Base-by-base conservation (phyloP, 1,140 invertebrate genomes). In the Dendroctonus valens region DNA sequence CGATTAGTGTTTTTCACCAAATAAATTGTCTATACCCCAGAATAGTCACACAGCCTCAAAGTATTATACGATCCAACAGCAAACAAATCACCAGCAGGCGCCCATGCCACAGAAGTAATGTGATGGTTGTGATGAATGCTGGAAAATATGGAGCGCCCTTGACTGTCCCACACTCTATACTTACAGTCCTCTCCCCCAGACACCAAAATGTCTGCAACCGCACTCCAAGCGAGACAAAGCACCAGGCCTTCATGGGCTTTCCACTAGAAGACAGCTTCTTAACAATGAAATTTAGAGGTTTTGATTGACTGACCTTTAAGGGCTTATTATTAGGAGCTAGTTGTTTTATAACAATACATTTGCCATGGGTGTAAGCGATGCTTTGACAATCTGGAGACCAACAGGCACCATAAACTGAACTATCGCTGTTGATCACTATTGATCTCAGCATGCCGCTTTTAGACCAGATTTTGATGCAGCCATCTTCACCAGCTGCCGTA, bases 401-500 rank as follows among this genome's bases (percentile, higher is more conserved):
- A 59, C 87, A 85, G 7, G 92, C 87, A 44, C 87, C 87, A 74
- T 97, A 93, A 40, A 97, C 87, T 4, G 89, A 84, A 69, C 85
- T 86, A 73, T 86, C 88, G 57, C 89, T 89, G 76, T 94, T 90
- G 26, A 93, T 87, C 0, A 98, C 81, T 5, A 93, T 93, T 9
- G 94, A 96, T 37, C 97, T 84, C 5, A 99, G 81, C 88, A 99
- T 95, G 52, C 96, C 96, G 78, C 89, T 95, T 39, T 94, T 81
- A 5, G 97, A 98, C 96, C 97, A 99, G 63, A 98, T 90, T 81
- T 98, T 98, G 0, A 99, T 86, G 42, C 87, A 86, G 9, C 97
- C 97, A 84, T 99, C 97, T 83, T 99, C 96, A 2, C 96, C 96
- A 75, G 89, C 94, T 93, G 42, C 52, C 1, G 26, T 26, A 26